Evolutionary conservation across 1,140 invertebrate genomes (phyloP).

Genomic region (Vollenhovia emeryi): DNA sequence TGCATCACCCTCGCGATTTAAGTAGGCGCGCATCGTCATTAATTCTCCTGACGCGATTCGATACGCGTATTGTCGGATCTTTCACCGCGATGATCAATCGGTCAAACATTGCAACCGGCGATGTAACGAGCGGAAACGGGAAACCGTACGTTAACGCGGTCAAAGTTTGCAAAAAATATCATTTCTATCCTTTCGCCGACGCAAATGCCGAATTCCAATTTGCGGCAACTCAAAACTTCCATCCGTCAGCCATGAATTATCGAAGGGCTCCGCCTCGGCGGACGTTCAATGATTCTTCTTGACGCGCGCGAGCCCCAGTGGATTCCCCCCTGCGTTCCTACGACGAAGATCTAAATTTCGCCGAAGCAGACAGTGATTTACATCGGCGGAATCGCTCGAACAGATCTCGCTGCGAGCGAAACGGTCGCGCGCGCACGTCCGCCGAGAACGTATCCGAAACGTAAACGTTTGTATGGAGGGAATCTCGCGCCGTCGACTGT

Average conservation of each 20-base stretch:
- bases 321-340: conserved; percentile 41
- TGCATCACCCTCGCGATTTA: not conserved
- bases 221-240: conserved; percentile 41
- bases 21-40: conserved; percentile 11
- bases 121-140: not conserved
- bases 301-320: conserved; percentile 7
- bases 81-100: conserved; percentile 11
- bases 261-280: not conserved
- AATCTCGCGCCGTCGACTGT: conserved; percentile 34
- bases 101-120: not conserved
- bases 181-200: conserved; percentile 10
- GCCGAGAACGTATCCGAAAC: conserved; percentile 57
- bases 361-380: conserved; percentile 55
- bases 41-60: not conserved
- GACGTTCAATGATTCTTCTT: conserved; percentile 42
- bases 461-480: conserved; percentile 40
- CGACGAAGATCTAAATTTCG: conserved; percentile 52
- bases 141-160: not conserved
- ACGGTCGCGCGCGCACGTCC: conserved; percentile 45
- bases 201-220: conserved; percentile 23
- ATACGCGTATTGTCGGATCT: not conserved
- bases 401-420: conserved; percentile 41
- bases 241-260: conserved; percentile 35
- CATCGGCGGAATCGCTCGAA: conserved; percentile 45
- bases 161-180: conserved; percentile 7